Evolutionary conservation across 2,113 vertebrate species (phyloP).

Genomic region (Campylorhamphus procurvoides): DNA sequence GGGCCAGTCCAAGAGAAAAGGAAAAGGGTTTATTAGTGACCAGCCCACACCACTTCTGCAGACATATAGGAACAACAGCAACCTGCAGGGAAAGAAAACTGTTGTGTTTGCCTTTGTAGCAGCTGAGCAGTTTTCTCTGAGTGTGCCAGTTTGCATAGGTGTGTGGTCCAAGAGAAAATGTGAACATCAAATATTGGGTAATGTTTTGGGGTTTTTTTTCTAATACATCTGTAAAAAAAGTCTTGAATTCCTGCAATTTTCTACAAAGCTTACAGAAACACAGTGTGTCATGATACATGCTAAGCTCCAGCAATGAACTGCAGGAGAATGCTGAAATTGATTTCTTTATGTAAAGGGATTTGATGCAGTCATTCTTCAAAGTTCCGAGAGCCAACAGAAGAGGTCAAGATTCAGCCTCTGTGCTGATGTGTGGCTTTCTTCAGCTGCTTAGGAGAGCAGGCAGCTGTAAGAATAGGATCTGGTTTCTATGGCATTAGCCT

Average conservation of each 20-base stretch:
- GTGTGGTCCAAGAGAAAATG: not conserved
- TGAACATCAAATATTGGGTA: not conserved
- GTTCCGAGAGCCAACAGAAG: not conserved
- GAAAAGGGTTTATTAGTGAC: not conserved
- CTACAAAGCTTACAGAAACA: not conserved
- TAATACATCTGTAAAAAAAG: not conserved
- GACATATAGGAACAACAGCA: not conserved
- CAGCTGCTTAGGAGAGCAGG: not conserved
- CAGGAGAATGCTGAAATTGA: not conserved
- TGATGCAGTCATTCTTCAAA: not conserved
- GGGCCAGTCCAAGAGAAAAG: not conserved
- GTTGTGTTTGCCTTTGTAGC: not conserved
- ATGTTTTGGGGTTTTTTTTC: fast-evolving
- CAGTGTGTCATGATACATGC: not conserved
- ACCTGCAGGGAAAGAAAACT: not conserved
- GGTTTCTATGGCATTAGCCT: slow-evolving; percentile 42
- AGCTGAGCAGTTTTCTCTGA: not conserved
- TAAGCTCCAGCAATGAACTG: not conserved
- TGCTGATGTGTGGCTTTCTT: not conserved
- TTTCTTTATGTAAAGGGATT: not conserved
- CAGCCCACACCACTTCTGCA: not conserved
- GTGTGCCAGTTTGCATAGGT: not conserved
- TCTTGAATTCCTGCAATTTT: not conserved
- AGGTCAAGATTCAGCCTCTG: not conserved
- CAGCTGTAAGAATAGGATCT: not conserved